Evolutionary conservation across 2,888 invertebrate genomes (phyloP).

Genomic region (Orgyia antiqua): DNA sequence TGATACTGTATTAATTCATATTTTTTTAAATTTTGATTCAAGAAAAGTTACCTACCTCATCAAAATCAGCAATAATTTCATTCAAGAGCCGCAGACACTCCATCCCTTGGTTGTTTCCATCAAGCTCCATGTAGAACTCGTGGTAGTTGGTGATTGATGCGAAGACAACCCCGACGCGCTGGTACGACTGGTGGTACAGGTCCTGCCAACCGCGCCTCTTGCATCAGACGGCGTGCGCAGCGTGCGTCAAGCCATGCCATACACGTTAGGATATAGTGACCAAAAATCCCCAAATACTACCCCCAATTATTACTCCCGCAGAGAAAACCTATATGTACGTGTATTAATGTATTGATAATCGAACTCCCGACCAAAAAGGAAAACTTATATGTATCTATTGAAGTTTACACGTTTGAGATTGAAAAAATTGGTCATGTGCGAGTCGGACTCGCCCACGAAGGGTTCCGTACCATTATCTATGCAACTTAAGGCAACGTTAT

Average conservation of each 20-base stretch:
- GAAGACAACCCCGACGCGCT: constrained; percentile 93
- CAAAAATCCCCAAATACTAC: constrained; percentile 3
- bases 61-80: constrained; percentile 96
- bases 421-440: no score
- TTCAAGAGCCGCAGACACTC: constrained; percentile 92
- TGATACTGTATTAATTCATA: no score
- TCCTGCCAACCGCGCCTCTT: constrained; percentile 74
- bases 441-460: no score
- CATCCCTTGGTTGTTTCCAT: constrained; percentile 94
- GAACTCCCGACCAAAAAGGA: no score
- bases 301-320: no score
- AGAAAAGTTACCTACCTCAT: no score
- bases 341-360: neutral
- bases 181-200: constrained; percentile 95
- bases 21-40: no score
- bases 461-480: no score
- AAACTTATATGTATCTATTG: no score
- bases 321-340: no score
- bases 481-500: no score
- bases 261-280: constrained; percentile 31
- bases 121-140: constrained; percentile 95
- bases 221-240: constrained; percentile 23
- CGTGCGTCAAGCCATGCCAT: constrained; percentile 35
- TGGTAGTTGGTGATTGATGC: constrained; percentile 96
- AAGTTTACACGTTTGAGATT: no score